Conservation (phyloP, 2,113 vertebrate genomes). For the Megaceryle maxima region DNA sequence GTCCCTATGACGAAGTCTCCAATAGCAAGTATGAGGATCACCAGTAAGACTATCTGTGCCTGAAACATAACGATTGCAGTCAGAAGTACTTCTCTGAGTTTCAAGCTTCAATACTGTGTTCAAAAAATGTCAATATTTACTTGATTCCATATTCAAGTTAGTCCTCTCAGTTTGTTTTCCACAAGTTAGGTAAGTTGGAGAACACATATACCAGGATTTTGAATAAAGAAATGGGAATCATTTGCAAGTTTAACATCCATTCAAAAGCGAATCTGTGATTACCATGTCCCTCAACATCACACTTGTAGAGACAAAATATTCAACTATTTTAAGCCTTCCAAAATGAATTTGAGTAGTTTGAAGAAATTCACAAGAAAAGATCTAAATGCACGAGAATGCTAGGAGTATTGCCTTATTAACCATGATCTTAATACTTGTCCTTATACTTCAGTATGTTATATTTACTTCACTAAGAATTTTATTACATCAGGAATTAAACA, state of each 20-base stretch:
- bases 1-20: conserved; percentile 91
- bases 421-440: neutral
- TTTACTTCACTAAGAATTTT: neutral
- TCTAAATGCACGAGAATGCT: neutral
- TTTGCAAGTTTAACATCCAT: neutral
- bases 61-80: conserved; percentile 63
- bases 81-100: neutral
- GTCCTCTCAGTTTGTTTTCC: neutral
- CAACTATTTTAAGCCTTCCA: neutral
- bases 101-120: neutral
- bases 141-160: neutral
- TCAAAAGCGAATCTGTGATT: neutral
- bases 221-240: neutral
- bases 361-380: neutral
- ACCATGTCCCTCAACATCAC: accelerated
- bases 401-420: neutral
- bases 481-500: neutral
- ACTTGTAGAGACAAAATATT: neutral
- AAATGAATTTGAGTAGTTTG: neutral
- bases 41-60: conserved; percentile 94
- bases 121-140: neutral
- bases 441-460: neutral
- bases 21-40: conserved; percentile 91
- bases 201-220: neutral
- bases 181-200: neutral